These are phyloP conservation scores for Spodoptera litura DNA, from an alignment of 1,140 invertebrate genomes.

Conservation along the genomic window DNA sequence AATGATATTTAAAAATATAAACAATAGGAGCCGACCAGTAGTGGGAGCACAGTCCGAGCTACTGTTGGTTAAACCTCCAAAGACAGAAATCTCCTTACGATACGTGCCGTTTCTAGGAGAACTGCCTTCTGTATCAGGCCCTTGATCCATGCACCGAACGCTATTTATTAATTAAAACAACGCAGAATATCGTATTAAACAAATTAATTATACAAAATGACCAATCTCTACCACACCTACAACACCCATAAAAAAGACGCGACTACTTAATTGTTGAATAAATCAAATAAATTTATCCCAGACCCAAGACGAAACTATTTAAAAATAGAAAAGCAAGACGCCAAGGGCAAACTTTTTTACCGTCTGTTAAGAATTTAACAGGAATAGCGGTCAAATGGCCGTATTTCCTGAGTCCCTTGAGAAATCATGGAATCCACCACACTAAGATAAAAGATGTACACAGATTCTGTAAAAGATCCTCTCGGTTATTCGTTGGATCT, in stretches of 20 bases:
- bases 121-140: too few relatives aligned
- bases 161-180: too few relatives aligned
- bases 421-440: constrained; percentile 59
- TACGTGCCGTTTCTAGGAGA: too few relatives aligned
- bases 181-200: neutral
- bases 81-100: too few relatives aligned
- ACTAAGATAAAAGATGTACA: constrained; percentile 50
- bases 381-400: constrained; percentile 49
- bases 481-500: constrained; percentile 49
- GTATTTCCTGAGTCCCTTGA: constrained; percentile 52
- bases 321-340: constrained; percentile 26
- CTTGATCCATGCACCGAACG: too few relatives aligned
- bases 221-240: too few relatives aligned
- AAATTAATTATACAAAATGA: neutral
- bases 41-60: too few relatives aligned
- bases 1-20: too few relatives aligned
- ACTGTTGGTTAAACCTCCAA: too few relatives aligned
- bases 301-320: constrained; percentile 7
- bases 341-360: constrained; percentile 35
- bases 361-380: constrained; percentile 56
- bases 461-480: constrained; percentile 54
- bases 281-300: constrained; percentile 17
- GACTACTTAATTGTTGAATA: constrained; percentile 16
- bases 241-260: constrained; percentile 10
- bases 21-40: too few relatives aligned